Evolutionary conservation across 23 tunicate species (phyloP), one percentile per base, ranked within the genome.

Genomic region (Aplidium turbinatum): DNA sequence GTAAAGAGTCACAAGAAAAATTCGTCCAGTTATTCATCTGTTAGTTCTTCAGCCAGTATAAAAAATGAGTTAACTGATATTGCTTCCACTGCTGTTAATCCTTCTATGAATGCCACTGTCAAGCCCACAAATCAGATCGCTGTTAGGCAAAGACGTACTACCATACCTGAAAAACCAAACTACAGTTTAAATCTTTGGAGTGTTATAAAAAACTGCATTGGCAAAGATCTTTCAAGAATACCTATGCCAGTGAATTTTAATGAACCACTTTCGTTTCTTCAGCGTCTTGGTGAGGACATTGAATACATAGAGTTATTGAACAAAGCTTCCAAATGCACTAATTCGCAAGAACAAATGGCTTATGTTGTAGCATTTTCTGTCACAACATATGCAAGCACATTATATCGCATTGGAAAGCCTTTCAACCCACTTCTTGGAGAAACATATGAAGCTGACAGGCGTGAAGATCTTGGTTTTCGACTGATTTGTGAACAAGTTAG

Each of bases 361-460:
- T 47, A 77, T 55, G 95, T 94, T 36, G 90, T 78, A 48, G 99
- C 99, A 34, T 86, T 94, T 75, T 82, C 95, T 40, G 83, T 87
- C 4, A 87, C 99, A 11, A 28, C 67, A 0, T 94, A 94, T 78
- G 80, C 95, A 31, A 73, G 96, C 0, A 87, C 95, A 7, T 35
- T 82, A 35, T 72, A 38, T 47, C 70, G 99, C 27, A 87, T 47
- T 19, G 81, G 86, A 1, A 94, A 94, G 61, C 99, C 99, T 6
- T 94, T 94, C 73, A 94, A 94, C 55, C 99, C 99, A 5, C 33
- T 94, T 31, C 82, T 94, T 5, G 99, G 99, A n/a, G 99, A 94
- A 67, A 94, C 99, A 4, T 94, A 33, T 63, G 99, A 94, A 39
- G 58, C 73, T 26, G 95, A 87, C 75, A 46, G 94, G 36, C 31